A percentile compares a stretch with the other conserved stretches of the same genome.
Conservation (phyloP, 2,797 vertebrate genomes). For the Enteromius unitaeniatus region DNA sequence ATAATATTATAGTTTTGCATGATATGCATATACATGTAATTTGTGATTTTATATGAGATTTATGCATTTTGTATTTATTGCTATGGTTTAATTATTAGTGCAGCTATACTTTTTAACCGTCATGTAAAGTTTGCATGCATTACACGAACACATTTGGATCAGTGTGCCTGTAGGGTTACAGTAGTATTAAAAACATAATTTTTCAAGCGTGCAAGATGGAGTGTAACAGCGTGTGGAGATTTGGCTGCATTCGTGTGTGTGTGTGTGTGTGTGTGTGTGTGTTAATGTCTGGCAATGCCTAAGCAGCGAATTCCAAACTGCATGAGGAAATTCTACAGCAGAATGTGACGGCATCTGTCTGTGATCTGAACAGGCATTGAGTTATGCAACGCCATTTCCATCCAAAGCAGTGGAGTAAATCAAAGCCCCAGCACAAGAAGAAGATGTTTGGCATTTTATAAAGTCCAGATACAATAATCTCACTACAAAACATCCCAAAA, state of each 20-base stretch:
- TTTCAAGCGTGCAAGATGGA: not conserved
- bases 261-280: slow-evolving; percentile 1
- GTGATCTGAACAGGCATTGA: slow-evolving; percentile 31
- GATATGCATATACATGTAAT: not conserved
- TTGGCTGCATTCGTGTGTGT: slow-evolving; percentile 17
- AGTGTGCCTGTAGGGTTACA: not conserved
- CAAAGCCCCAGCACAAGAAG: not conserved
- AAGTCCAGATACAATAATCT: slow-evolving; percentile 8
- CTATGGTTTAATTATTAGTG: not conserved
- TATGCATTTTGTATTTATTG: not conserved
- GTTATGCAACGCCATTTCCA: slow-evolving; percentile 32
- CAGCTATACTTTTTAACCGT: not conserved
- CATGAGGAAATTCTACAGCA: slow-evolving; percentile 38
- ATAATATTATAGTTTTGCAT: not conserved
- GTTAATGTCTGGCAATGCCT: slow-evolving; percentile 23
- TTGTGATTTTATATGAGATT: not conserved
- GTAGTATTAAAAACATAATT: not conserved
- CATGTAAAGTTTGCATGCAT: slow-evolving; percentile 1
- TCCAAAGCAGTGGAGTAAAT: slow-evolving; percentile 39
- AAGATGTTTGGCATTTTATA: slow-evolving; percentile 9
- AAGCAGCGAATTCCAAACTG: slow-evolving; percentile 34
- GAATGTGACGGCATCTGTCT: slow-evolving; percentile 38
- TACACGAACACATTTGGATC: not conserved
- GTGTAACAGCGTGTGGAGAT: slow-evolving; percentile 8
- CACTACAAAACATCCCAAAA: not conserved